Conservation (phyloP, 2,113 vertebrate genomes). For the Pterophyllum scalare region DNA sequence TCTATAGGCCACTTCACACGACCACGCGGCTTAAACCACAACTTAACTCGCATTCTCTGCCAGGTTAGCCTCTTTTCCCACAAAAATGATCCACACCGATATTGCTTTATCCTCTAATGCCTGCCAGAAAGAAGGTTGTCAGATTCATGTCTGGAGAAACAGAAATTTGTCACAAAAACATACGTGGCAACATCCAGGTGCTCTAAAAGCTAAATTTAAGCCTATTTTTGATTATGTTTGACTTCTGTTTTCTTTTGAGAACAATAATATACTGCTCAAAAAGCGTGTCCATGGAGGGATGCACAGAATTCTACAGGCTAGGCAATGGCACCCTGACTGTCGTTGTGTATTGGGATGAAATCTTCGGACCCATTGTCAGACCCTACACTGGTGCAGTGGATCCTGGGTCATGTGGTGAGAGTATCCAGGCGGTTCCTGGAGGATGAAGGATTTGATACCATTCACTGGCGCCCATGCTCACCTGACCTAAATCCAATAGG, state of each 20-base stretch:
- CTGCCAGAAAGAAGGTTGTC: not conserved
- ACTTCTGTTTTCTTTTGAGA: not conserved
- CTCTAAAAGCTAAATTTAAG: not conserved
- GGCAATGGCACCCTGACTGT: too few relatives aligned
- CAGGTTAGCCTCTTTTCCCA: conserved; percentile 4
- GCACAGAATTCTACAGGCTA: too few relatives aligned
- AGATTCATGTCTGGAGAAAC: not conserved
- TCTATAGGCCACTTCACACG: conserved; percentile 19
- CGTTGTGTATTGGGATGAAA: too few relatives aligned
- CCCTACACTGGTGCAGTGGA: too few relatives aligned
- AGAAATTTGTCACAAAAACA: not conserved
- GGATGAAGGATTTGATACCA: too few relatives aligned
- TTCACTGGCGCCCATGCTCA: too few relatives aligned
- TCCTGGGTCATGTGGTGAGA: too few relatives aligned
- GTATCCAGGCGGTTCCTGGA: too few relatives aligned
- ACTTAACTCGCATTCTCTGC: not conserved
- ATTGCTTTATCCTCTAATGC: not conserved
- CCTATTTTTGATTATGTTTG: not conserved
- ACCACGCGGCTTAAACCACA: not conserved
- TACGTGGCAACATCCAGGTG: not conserved
- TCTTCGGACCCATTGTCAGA: too few relatives aligned
- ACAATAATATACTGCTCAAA: not conserved
- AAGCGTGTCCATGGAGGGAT: too few relatives aligned
- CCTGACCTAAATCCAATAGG: too few relatives aligned
- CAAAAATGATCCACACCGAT: not conserved